These are phyloP conservation scores for Escarpia spicata DNA, from an alignment of 2,888 invertebrate species.

Conservation along the genomic window DNA sequence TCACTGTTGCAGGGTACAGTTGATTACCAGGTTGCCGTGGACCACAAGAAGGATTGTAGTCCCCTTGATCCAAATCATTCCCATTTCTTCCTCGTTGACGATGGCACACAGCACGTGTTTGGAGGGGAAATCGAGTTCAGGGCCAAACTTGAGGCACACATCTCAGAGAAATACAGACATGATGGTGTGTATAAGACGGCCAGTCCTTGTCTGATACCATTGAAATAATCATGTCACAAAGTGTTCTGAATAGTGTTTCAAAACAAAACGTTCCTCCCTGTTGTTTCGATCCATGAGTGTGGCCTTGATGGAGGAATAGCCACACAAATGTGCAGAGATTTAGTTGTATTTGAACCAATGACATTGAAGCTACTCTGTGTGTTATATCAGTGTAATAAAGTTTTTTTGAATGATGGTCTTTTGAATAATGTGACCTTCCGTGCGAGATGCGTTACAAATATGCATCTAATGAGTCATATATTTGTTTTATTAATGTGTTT, in stretches of 20 bases:
- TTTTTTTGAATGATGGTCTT: too few species aligned
- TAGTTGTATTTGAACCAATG: too few species aligned
- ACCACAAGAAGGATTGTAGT: slow-evolving; percentile 39
- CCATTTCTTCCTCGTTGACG: slow-evolving; percentile 20
- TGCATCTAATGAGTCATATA: too few species aligned
- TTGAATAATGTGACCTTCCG: too few species aligned
- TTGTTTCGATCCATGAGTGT: too few species aligned
- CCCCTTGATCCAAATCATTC: slow-evolving; percentile 30
- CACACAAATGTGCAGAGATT: too few species aligned
- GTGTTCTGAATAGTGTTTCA: background rate
- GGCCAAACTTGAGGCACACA: background rate
- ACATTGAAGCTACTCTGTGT: too few species aligned
- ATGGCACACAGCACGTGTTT: slow-evolving; percentile 20
- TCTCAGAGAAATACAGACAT: slow-evolving; percentile 47
- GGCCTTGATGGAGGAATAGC: too few species aligned
- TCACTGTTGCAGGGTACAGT: slow-evolving; percentile 24
- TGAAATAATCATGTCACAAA: background rate
- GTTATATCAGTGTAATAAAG: too few species aligned
- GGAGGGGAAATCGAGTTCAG: slow-evolving; percentile 20
- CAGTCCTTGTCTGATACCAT: background rate
- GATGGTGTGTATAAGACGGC: slow-evolving; percentile 40
- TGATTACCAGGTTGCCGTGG: background rate
- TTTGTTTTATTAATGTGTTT: too few species aligned
- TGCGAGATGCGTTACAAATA: too few species aligned
- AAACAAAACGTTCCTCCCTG: too few species aligned